These are phyloP conservation scores for Penaeus japonicus DNA, from an alignment of 1,140 invertebrate species.

Conservation along the genomic window DNA sequence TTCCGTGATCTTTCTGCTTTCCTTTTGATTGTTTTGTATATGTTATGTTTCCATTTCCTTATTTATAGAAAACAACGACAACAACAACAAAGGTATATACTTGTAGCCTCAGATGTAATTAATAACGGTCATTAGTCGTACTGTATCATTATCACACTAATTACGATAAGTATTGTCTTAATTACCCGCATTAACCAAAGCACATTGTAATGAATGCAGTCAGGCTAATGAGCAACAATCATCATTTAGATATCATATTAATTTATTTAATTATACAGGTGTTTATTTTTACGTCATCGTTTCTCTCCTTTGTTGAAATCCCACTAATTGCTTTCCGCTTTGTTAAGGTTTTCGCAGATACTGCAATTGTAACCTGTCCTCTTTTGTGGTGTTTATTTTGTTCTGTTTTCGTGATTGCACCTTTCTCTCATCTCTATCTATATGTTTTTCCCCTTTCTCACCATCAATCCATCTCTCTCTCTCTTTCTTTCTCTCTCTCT, in stretches of 20 bases:
- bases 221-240: neutral
- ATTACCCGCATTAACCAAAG: neutral
- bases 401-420: too few species aligned
- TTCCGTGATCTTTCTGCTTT: too few species aligned
- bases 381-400: too few species aligned
- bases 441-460: neutral
- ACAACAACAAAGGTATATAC: neutral
- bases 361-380: too few species aligned
- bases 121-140: too few species aligned
- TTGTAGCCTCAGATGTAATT: too few species aligned
- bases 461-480: neutral
- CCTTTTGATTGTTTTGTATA: too few species aligned
- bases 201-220: neutral
- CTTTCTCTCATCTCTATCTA: neutral
- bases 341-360: too few species aligned
- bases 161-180: neutral
- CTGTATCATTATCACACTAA: too few species aligned
- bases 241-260: neutral
- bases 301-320: neutral
- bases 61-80: neutral
- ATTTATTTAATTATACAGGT: slow-evolving; percentile 15
- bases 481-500: neutral
- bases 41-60: neutral
- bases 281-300: slow-evolving; percentile 8
- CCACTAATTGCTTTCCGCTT: too few species aligned